Evolutionary conservation across 2,797 vertebrate genomes (phyloP), one percentile per base, ranked within the genome.

Genomic region (Manis javanica): DNA sequence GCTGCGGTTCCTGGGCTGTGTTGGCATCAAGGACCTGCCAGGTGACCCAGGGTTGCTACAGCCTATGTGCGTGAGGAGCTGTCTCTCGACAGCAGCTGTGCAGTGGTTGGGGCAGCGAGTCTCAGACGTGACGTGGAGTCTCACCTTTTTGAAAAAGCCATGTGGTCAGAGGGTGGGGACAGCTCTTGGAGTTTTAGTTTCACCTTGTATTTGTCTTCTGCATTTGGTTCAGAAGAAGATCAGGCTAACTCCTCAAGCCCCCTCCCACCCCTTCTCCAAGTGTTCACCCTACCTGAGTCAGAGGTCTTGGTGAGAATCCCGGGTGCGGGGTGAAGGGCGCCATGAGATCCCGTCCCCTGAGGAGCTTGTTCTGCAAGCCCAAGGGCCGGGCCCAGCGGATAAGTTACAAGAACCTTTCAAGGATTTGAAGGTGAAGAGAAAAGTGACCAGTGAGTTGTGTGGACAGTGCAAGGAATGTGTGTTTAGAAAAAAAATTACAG

Each of bases 1-100:
- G 0, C 98, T 99, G 97, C 99, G 99, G 55, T 99, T 99, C 97
- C 98, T 99, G 78, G 99, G 99, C 5, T 99, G 99, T 93, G 99
- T 99, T 12, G 99, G 99, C 61, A 99, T 99, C 34, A 99, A 99
- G 98, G 99, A 99, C 96, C 98, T 99, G 66, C 99, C 99, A 95
- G 99, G 99, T 99, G 98, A 53, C 7, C 0, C 13, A 10, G 7
- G 9, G 29, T 59, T 14, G 0, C 66, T 11, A 0, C 4, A 37
- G 61, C 15, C 84, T 8, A 0, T 1, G 2, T 71, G 46, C 16
- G 2, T 34, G 1, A 34, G 53, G 42, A 37, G n/a, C 16, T 0
- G 0, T 0, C 75, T 7, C n/a, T 71, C 10, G 1, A 31, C 23
- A 7, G 31, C 37, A 7, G 34, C 23, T 16, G 1, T 37, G 49